Conservation (phyloP, 2,113 vertebrate genomes). For the Anhinga rufa region DNA sequence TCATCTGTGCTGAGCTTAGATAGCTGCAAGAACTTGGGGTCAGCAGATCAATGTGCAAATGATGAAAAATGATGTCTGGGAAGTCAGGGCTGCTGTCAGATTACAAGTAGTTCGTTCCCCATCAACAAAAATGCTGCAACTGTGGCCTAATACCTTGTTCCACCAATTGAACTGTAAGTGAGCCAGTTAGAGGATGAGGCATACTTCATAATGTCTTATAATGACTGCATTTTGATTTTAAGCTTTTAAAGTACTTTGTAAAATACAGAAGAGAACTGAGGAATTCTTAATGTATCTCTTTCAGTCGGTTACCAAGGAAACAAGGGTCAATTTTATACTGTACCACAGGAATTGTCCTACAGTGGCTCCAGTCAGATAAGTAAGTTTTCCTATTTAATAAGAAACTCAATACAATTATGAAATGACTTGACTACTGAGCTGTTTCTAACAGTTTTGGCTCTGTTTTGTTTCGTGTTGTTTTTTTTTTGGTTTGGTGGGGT, state of each 20-base stretch:
- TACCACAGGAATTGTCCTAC: conserved; percentile 95
- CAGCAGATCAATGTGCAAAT: neutral
- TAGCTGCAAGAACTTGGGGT: neutral
- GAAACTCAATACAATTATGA: neutral
- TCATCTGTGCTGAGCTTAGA: neutral
- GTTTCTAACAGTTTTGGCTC: neutral
- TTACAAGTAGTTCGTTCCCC: neutral
- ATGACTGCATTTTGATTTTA: neutral
- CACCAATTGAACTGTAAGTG: neutral
- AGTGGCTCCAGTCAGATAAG: conserved; percentile 97
- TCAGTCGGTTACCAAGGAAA: conserved; percentile 92
- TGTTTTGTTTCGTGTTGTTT: neutral
- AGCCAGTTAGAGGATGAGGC: neutral
- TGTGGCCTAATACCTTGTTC: neutral
- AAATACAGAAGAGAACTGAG: conserved; percentile 11
- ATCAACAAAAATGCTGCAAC: neutral
- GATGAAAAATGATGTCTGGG: neutral
- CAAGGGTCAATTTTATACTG: conserved; percentile 97
- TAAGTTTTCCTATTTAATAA: conserved; percentile 73
- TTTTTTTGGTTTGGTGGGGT: too few relatives aligned
- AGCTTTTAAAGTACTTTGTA: neutral
- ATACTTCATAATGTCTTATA: neutral
- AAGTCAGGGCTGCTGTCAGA: neutral
- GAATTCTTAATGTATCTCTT: conserved; percentile 36
- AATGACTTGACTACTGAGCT: neutral